Conservation (phyloP, 2,797 vertebrate genomes). For the Synaphobranchus kaupii region DNA sequence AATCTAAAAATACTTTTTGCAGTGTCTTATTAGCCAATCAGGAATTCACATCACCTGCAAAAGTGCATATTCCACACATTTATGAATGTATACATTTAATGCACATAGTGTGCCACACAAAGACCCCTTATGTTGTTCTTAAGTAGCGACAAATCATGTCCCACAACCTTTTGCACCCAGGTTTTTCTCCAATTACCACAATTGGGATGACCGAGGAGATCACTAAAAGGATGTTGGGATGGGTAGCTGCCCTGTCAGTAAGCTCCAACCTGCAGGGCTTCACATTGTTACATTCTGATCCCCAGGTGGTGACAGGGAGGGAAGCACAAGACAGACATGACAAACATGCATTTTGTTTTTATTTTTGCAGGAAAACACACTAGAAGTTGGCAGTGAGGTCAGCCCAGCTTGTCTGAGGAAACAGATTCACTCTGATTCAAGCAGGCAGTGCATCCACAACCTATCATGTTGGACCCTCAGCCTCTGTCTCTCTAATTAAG, state of each 20-base stretch:
- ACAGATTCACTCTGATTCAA: background rate
- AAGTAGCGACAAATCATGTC: too few species aligned
- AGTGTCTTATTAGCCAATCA: background rate
- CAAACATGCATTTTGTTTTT: background rate
- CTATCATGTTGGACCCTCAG: conserved; percentile 6
- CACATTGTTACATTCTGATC: background rate
- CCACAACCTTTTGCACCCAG: too few species aligned
- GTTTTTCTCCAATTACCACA: too few species aligned
- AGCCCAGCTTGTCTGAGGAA: background rate
- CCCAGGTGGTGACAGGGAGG: background rate
- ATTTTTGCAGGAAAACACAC: background rate
- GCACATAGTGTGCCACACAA: background rate
- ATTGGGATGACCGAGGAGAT: background rate
- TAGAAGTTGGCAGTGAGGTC: background rate
- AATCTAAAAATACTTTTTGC: background rate
- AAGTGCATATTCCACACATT: background rate
- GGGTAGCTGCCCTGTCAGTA: background rate
- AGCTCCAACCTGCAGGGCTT: background rate
- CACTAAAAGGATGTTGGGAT: background rate
- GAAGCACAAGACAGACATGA: background rate
- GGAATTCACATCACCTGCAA: background rate
- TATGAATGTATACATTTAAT: background rate
- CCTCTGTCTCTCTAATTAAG: background rate
- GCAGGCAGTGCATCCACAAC: background rate
- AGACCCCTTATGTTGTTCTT: too few species aligned